phyloP scores from a whole-genome alignment of 2,113 vertebrate species.

The Stigmatopora nigra region DNA sequence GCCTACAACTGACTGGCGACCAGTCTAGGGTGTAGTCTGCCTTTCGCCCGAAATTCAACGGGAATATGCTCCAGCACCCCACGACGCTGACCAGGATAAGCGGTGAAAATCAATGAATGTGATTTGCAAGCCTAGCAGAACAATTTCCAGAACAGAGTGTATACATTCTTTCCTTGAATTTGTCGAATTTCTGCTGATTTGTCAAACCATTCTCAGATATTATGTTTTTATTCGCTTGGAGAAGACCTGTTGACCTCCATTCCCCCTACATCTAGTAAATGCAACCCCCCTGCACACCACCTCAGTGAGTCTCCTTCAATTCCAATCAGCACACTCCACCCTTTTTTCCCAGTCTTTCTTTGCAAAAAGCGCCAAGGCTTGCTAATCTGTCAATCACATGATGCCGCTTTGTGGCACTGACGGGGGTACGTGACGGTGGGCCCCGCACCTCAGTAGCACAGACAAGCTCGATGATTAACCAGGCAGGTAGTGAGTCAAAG shows the following conservation, averaged over 20 bases:
- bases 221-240: conserved; percentile 11
- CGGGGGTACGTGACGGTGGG: conserved; percentile 44
- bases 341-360: conserved; percentile 44
- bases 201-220: conserved; percentile 11
- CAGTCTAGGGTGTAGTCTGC: too few species aligned
- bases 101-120: too few species aligned
- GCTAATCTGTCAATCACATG: conserved; percentile 74
- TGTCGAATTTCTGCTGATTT: conserved; percentile 1
- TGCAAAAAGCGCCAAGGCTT: conserved; percentile 59
- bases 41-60: too few species aligned
- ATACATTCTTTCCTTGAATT: neutral
- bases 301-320: conserved; percentile 39
- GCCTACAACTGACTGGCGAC: too few species aligned
- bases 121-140: neutral
- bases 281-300: conserved; percentile 37
- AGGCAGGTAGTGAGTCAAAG: conserved; percentile 72
- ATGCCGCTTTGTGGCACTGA: conserved; percentile 59
- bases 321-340: conserved; percentile 46
- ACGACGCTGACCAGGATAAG: too few species aligned
- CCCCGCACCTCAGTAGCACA: conserved; percentile 56
- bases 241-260: conserved; percentile 31
- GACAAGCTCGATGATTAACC: conserved; percentile 72
- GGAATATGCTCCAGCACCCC: too few species aligned
- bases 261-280: conserved; percentile 33
- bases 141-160: neutral